Conservation (phyloP, 1,140 invertebrate species). For the Trichonephila clavata region DNA sequence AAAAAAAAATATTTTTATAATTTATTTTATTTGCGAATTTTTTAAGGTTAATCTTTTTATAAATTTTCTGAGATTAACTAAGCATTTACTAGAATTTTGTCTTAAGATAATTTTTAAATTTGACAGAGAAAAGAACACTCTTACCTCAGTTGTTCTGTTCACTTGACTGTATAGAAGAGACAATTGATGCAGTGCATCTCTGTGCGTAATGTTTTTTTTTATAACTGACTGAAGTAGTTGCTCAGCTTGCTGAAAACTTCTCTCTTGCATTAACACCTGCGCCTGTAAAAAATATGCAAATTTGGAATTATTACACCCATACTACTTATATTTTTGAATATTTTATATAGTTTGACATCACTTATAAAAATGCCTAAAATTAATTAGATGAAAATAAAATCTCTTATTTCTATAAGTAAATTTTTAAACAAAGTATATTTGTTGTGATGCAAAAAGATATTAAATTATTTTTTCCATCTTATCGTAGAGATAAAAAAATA, state of each 20-base stretch:
- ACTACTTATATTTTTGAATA: too few relatives aligned
- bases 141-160: slow-evolving; percentile 78
- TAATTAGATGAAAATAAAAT: too few relatives aligned
- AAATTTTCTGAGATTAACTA: too few relatives aligned
- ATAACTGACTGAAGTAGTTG: slow-evolving; percentile 74
- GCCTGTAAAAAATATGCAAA: slow-evolving; percentile 67
- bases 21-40: too few relatives aligned
- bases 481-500: too few relatives aligned
- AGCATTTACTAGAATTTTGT: too few relatives aligned
- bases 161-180: slow-evolving; percentile 78
- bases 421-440: too few relatives aligned
- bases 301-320: too few relatives aligned
- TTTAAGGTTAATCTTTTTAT: too few relatives aligned
- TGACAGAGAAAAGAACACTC: neutral
- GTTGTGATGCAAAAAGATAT: neutral
- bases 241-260: slow-evolving; percentile 77
- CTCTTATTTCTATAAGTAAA: too few relatives aligned
- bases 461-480: neutral
- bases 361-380: neutral
- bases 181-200: slow-evolving; percentile 78
- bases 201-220: slow-evolving; percentile 65
- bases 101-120: neutral
- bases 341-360: neutral
- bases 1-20: too few relatives aligned
- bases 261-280: slow-evolving; percentile 78